Evolutionary conservation across 2,888 invertebrate genomes (phyloP).

Genomic region (Oligia strigilis): DNA sequence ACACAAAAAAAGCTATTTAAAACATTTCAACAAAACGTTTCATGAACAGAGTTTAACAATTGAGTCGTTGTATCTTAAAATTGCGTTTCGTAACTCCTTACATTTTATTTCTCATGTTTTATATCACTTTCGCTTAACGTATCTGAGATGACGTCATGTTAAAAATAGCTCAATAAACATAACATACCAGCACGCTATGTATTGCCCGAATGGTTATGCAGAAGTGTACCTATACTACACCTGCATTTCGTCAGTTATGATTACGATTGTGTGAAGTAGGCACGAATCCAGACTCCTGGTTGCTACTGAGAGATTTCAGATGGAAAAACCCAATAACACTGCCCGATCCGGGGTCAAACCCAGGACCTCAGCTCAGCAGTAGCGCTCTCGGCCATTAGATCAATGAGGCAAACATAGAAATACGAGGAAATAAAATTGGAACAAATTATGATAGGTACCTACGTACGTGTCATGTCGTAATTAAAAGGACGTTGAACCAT

Average conservation of each 20-base stretch:
- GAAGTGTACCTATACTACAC: not conserved
- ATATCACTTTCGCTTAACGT: conserved; percentile 40
- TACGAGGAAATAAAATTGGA: not conserved
- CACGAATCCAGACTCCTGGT: not conserved
- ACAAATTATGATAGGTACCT: not conserved
- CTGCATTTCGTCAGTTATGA: not conserved
- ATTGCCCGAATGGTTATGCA: no score
- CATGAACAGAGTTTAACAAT: conserved; percentile 25
- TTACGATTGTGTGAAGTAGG: not conserved
- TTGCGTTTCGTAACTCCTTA: conserved; percentile 38
- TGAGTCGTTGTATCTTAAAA: conserved; percentile 31
- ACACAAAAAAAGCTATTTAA: conserved; percentile 29
- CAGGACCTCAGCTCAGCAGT: not conserved
- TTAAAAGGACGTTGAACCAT: conserved; percentile 7
- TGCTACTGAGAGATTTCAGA: not conserved
- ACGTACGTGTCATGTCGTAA: no score
- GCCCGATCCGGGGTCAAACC: no score
- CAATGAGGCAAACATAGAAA: not conserved
- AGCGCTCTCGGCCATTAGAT: not conserved
- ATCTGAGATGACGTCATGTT: conserved; percentile 23
- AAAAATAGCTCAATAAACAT: not conserved
- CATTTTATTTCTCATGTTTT: conserved; percentile 25
- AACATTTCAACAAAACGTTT: conserved; percentile 33
- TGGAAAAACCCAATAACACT: not conserved
- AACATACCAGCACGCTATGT: not conserved